Percentiles rank a stretch among this genome's conserved stretches.
phyloP scores from a whole-genome alignment of 2,797 vertebrate genomes.

The Taeniopygia guttata region DNA sequence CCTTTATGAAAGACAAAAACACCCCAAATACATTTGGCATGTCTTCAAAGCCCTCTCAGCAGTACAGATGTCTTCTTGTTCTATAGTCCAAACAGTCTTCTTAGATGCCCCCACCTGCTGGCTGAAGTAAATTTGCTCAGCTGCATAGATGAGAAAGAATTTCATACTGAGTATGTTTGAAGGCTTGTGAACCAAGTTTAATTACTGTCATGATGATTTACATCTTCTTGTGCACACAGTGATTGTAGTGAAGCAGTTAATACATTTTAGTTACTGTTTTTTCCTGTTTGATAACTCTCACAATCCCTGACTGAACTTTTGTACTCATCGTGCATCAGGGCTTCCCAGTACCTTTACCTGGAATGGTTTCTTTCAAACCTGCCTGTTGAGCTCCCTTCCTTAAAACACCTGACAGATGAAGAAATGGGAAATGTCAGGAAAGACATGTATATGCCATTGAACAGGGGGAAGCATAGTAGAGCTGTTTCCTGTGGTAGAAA shows the following conservation, averaged over 20 bases:
- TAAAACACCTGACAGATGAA: background rate
- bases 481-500: background rate
- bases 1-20: background rate
- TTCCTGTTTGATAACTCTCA: background rate
- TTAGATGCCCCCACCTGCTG: background rate
- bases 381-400: background rate
- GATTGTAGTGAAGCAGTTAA: background rate
- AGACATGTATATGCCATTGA: background rate
- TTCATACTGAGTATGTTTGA: slow-evolving; percentile 8
- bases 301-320: background rate
- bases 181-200: background rate
- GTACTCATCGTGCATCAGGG: rapidly evolving
- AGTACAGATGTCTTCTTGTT: background rate
- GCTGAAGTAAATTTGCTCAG: slow-evolving; percentile 28
- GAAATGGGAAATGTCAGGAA: background rate
- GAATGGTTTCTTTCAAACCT: background rate
- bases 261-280: background rate
- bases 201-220: slow-evolving; percentile 18
- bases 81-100: background rate
- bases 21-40: background rate
- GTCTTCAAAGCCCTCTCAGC: slow-evolving; percentile 32
- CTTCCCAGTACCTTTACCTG: background rate
- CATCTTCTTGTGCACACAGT: background rate
- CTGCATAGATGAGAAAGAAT: slow-evolving; percentile 26
- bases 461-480: background rate